Evolutionary conservation across 2,113 vertebrate genomes (phyloP).

Genomic region (Scopus umbretta): DNA sequence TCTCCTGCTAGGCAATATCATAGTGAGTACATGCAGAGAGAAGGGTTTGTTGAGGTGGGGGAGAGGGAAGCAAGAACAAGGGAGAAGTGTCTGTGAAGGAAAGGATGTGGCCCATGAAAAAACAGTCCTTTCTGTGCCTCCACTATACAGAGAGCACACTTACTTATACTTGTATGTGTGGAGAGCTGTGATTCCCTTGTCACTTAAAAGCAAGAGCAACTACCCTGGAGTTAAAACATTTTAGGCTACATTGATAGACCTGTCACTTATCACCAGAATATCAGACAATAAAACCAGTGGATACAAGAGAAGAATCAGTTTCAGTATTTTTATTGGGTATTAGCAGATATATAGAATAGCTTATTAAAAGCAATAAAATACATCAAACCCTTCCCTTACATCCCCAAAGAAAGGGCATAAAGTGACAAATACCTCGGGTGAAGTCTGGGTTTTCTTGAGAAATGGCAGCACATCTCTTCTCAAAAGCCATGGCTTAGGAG

Average conservation of each 20-base stretch:
- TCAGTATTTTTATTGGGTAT: background rate
- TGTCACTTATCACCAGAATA: background rate
- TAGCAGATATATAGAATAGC: background rate
- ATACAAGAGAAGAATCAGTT: background rate
- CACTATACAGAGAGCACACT: background rate
- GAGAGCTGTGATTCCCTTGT: background rate
- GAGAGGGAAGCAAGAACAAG: background rate
- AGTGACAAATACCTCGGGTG: background rate
- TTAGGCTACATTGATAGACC: background rate
- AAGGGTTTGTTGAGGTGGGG: background rate
- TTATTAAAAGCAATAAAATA: background rate
- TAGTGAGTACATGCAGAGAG: constrained; percentile 78
- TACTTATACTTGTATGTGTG: background rate
- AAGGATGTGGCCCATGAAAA: background rate
- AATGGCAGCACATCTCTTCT: background rate
- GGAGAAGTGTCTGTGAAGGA: background rate
- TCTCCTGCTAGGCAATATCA: constrained; percentile 85
- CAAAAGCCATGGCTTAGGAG: background rate
- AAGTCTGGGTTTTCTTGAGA: background rate
- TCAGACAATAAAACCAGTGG: background rate
- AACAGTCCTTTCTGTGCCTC: background rate
- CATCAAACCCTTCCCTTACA: background rate
- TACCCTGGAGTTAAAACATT: background rate
- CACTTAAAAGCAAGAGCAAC: background rate
- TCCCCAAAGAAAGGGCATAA: background rate